Base-by-base conservation (phyloP, 2,888 invertebrate genomes). In the Xylota sylvarum region DNA sequence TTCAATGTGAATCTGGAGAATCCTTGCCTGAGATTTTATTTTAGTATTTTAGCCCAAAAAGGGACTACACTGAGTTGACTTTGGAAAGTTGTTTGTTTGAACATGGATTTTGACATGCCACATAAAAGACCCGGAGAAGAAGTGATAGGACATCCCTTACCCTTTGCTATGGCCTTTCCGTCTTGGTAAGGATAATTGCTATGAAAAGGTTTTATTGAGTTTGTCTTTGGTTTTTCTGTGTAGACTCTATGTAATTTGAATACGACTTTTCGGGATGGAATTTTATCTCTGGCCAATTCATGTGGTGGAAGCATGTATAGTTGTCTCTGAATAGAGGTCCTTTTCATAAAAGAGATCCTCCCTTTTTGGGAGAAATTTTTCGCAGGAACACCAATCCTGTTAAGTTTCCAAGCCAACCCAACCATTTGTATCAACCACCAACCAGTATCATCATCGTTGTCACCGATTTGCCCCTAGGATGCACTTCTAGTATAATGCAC, bases 81-180 rank as follows among this genome's bases (percentile, higher is more conserved):
- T 65, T 46, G 37, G 55, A 56, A 56, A 46, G 76, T 55, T 65
- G 64, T 32, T 56, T 76, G 65, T 76, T 67, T 76, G 56, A 58
- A 67, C 27, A 76, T 37, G 37, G 58, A 58, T 58, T 56, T 55
- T 58, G 46, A 70, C 56, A 58, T 43, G 32, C 56, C 56, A 56
- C 55, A 58, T 55, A 58, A 58, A 55, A 40, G 55, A 43, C 55
- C 17, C 17, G 27, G 6, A 30, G 55, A 43, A 17, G 27, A 43
- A 17, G 27, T 40, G 27, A 32, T 30, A 55, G 69, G 52, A 27
- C 52, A 27, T 43, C 30, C 14, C 14, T 17, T 30, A 10, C 35
- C 10, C 37, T n/a, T 14, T 14, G 10, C 5, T 14, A 23, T 55
- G 17, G 40, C 17, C 52, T 32, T 6, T 32, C 1, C 12, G 14